These are phyloP conservation scores for Plecturocebus donacophilus DNA, from an alignment of 2,113 vertebrate genomes.

Conservation along the genomic window DNA sequence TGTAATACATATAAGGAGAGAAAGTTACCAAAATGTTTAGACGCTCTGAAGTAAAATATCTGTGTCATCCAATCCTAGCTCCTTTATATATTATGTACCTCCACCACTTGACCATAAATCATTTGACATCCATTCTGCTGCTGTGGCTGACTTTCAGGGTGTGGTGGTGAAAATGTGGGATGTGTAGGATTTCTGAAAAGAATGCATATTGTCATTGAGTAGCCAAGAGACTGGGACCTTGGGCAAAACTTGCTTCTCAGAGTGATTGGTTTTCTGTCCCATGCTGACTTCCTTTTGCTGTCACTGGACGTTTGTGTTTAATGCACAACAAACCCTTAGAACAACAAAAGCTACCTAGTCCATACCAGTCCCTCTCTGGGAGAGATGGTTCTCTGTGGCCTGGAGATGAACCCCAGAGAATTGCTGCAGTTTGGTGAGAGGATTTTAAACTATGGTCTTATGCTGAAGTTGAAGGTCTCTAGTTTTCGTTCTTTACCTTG, in stretches of 20 bases:
- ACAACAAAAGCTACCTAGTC: neutral
- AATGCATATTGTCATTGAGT: neutral
- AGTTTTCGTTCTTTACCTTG: neutral
- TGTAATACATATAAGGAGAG: neutral
- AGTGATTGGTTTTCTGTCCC: neutral
- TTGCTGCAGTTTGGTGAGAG: neutral
- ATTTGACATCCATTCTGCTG: neutral
- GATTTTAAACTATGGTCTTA: neutral
- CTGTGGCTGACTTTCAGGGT: neutral
- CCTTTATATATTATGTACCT: neutral
- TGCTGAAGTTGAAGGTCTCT: neutral
- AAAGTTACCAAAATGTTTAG: slow-evolving; percentile 2
- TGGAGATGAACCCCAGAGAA: neutral
- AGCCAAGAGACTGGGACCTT: neutral
- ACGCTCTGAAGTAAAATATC: slow-evolving; percentile 2
- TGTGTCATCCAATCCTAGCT: neutral
- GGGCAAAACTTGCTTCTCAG: slow-evolving; percentile 3
- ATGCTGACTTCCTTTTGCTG: neutral
- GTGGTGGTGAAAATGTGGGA: neutral
- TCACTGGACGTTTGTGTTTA: neutral
- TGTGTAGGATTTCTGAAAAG: neutral
- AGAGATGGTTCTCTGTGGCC: neutral
- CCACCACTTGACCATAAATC: neutral
- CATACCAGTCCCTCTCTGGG: neutral
- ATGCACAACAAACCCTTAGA: neutral